These are phyloP conservation scores for Myotis brandtii DNA, from an alignment of 2,113 vertebrate genomes.

Conservation along the genomic window DNA sequence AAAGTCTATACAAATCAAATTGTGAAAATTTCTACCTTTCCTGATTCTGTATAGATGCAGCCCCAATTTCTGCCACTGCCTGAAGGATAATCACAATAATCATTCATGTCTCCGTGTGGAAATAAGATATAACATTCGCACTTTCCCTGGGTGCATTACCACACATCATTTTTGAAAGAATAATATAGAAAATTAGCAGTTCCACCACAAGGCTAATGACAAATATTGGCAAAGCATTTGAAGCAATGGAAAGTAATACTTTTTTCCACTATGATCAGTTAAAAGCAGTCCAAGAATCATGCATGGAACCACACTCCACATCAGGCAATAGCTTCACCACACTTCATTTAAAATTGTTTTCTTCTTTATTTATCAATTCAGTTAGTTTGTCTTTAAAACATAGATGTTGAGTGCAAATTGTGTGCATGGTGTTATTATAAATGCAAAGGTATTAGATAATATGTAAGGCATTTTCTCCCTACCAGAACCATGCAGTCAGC, in stretches of 20 bases:
- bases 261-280: not conserved
- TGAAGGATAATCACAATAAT: conserved; percentile 74
- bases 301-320: not conserved
- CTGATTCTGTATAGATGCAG: conserved; percentile 38
- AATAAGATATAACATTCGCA: conserved; percentile 53
- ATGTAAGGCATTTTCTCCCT: not conserved
- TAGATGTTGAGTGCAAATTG: not conserved
- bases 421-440: not conserved
- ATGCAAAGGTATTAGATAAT: not conserved
- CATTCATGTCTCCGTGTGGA: conserved; percentile 48
- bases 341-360: not conserved
- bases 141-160: conserved; percentile 29
- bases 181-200: conserved; percentile 60
- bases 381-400: conserved; percentile 15
- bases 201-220: not conserved
- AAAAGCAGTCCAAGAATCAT: too few species aligned
- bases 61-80: conserved; percentile 32
- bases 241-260: conserved; percentile 12
- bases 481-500: not conserved
- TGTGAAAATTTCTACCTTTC: conserved; percentile 44
- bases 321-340: not conserved
- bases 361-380: not conserved
- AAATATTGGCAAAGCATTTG: conserved; percentile 24
- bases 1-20: conserved; percentile 47
- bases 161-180: not conserved